phyloP scores from a whole-genome alignment of 2,888 invertebrate genomes.

The Drosophila paramelanica region DNA sequence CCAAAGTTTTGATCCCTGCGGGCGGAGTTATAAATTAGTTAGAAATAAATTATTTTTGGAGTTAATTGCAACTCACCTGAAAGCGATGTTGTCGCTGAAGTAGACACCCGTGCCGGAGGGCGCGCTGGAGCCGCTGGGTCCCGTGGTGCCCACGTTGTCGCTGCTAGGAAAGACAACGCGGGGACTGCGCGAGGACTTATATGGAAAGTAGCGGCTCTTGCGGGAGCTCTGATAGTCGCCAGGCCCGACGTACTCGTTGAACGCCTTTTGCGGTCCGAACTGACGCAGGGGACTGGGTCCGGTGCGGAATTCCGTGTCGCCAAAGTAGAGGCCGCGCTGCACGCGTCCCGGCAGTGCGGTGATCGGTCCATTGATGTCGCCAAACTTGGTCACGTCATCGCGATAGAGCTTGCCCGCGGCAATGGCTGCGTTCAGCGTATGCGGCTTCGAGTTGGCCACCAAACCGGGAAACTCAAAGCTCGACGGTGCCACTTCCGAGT shows the following conservation, averaged over 20 bases:
- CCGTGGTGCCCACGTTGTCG: constrained; percentile 83
- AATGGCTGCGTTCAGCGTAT: constrained; percentile 72
- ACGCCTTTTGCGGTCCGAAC: constrained; percentile 83
- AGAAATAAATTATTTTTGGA: not conserved
- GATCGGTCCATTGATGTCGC: constrained; percentile 85
- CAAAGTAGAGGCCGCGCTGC: constrained; percentile 82
- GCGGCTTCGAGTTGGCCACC: constrained; percentile 82
- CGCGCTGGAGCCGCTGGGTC: constrained; percentile 73
- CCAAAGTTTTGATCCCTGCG: constrained; percentile 87
- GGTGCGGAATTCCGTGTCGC: constrained; percentile 82
- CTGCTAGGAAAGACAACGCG: constrained; percentile 84
- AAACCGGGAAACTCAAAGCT: constrained; percentile 83
- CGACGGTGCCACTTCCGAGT: constrained; percentile 73
- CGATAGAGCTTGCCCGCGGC: constrained; percentile 80
- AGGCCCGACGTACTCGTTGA: constrained; percentile 81
- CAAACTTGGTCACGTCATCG: constrained; percentile 85
- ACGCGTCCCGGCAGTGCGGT: constrained; percentile 83
- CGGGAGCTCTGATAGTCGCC: constrained; percentile 82
- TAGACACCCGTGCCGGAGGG: constrained; percentile 82
- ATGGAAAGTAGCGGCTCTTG: constrained; percentile 83
- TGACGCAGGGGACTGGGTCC: constrained; percentile 68
- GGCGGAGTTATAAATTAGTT: not conserved
- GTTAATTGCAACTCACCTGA: constrained; percentile 74
- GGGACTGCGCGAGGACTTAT: constrained; percentile 84
- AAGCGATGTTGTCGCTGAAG: constrained; percentile 84